These are phyloP conservation scores for Gallirallus australis DNA, from an alignment of 2,797 vertebrate genomes.

Conservation along the genomic window DNA sequence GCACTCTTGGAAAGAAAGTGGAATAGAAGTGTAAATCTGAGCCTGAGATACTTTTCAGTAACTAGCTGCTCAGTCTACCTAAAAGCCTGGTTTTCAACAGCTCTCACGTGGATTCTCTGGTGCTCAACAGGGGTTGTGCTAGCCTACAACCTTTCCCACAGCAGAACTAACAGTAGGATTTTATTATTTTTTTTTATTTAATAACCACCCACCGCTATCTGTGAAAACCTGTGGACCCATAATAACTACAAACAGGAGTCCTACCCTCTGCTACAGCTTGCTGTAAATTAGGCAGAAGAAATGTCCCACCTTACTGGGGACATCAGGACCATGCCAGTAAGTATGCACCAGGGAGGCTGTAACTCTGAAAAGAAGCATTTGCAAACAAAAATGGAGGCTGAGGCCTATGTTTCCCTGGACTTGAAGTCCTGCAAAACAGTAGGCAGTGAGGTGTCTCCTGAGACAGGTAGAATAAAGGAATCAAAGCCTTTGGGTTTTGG, in stretches of 20 bases:
- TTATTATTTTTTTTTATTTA: not conserved
- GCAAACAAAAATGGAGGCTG: not conserved
- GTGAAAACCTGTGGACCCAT: not conserved
- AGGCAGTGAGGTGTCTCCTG: not conserved
- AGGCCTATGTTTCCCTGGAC: not conserved
- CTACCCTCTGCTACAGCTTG: not conserved
- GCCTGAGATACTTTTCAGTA: not conserved
- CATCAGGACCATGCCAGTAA: not conserved
- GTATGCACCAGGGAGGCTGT: accelerated
- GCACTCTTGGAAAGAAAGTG: not conserved
- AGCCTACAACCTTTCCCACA: not conserved
- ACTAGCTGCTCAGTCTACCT: not conserved
- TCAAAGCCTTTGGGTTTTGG: not conserved
- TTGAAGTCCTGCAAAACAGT: not conserved
- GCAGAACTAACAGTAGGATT: not conserved
- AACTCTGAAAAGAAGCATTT: not conserved
- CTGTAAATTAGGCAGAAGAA: not conserved
- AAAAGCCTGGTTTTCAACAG: not conserved
- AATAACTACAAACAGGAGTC: not conserved
- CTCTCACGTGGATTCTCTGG: not conserved
- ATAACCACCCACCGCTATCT: not conserved
- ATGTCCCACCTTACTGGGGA: not conserved
- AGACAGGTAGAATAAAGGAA: not conserved
- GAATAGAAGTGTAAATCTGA: not conserved
- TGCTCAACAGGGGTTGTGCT: not conserved